Base-by-base conservation (phyloP, 92 coral and sea anemone genomes). In the Pocillopora meandrina region DNA sequence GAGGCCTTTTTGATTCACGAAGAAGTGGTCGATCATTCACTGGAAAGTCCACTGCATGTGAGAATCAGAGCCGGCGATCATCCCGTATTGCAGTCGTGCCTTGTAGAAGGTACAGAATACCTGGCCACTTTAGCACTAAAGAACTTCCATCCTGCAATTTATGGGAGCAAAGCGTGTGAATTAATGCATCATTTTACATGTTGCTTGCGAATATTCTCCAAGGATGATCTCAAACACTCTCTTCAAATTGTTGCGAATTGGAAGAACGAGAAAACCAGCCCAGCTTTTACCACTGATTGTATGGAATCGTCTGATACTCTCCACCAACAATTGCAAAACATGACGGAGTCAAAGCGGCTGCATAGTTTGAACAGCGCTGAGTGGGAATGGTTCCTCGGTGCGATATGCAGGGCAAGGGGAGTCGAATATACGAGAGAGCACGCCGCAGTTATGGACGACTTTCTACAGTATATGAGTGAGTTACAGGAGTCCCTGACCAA, bases 91-190 rank as follows among this genome's bases (percentile, higher is more conserved):
- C 61, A 90, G 26, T 81, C 88, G 70, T 87, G 89, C 76, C 74
- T 92, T 34, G 72, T 66, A 58, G 77, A 79, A 74, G 86, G 80
- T 65, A 83, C 93, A 18, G 69, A 33, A 8, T 92, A 75, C 70
- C 88, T 92, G 57, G 89, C 91, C n/a, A 74, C 93, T 19, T 57
- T 87, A 17, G 66, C 90, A 19, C 75, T 92, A 2, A 92, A 85
- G 81, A 70, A 56, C 16, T 90, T 92, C 56, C 88, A 92, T 61
- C 86, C 93, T 9, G 83, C 74, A 21, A 76, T 92, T 61, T 92
- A 87, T 69, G 95, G 95, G 20, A 34, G 58, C 33, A 31, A 16
- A 15, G 5, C 65, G 18, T 33, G 14, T 2, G 9, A 1, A 15
- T 4, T 31, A 6, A 0, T 21, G 21, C 33, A 61, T 12, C 2